Base-by-base conservation (phyloP, 2,113 vertebrate genomes). In the Chlorodrepanis virens region DNA sequence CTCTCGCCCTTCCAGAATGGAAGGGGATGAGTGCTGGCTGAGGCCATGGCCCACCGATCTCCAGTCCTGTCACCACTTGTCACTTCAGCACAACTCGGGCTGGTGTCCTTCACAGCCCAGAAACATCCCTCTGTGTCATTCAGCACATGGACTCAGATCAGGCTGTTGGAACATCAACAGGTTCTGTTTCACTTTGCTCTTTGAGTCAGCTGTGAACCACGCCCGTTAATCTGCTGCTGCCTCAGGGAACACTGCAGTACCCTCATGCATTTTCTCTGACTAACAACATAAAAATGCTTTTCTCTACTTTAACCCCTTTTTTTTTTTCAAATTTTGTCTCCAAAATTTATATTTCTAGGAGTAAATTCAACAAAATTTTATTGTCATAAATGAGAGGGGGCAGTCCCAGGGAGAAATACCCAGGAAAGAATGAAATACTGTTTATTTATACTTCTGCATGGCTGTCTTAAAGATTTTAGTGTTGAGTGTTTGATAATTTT, bases 1-100 rank as follows among this genome's bases (percentile, higher is more conserved):
- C 6, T 74, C 11, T 69, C 0, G 0, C 6, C 25, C 8, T 83
- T 77, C 27, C 7, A 6, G 6, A 6, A 8, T 25, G 77, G 49
- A 70, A 50, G 14, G 23, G 11, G 42, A 45, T 0, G 2, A 22
- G 13, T 0, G 1, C 4, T 35, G 60, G 14, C 37, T 44, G 44
- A 49, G 28, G 22, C 11, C 27, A 7, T 6, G 21, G 17, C 6
- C 27, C 5, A 1, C 15, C 22, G 31, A 53, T 19, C 1, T 1
- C 20, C 54, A 7, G 21, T 63, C 12, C 65, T 11, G 0, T 79
- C 39, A 52, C 20, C 19, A 5, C 31, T 75, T 71, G 47, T 20
- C 24, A 7, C 44, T 78, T 75, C 14, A 39, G 52, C 54, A 61
- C 1, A 23, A 9, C 22, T 24, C 16, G 39, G 23, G 20, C 19